A percentile compares a stretch with the other conserved stretches of the same genome.
phyloP scores from a whole-genome alignment of 92 coral and sea anemone species.

The Montipora capitata region DNA sequence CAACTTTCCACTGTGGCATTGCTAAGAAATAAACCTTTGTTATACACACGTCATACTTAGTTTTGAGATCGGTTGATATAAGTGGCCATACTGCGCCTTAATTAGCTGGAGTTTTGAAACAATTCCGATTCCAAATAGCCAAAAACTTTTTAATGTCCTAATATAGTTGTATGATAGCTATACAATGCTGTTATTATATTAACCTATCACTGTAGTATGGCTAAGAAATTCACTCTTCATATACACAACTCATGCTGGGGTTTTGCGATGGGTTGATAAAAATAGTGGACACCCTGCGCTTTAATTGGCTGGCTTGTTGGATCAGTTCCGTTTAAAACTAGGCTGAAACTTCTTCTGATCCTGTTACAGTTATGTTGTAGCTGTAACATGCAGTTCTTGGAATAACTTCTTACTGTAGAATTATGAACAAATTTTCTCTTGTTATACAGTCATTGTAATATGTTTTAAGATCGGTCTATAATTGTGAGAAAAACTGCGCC shows the following conservation, averaged over 20 bases:
- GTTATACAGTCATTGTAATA: background rate
- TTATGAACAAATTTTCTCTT: background rate
- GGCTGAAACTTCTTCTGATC: background rate
- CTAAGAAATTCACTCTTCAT: background rate
- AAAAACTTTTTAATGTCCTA: conserved; percentile 39
- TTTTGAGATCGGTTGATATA: conserved; percentile 2
- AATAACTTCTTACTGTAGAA: too few relatives aligned
- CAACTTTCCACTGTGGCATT: conserved; percentile 59
- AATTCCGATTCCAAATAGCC: conserved; percentile 56
- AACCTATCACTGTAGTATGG: background rate
- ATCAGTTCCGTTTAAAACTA: background rate
- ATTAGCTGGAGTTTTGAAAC: conserved; percentile 64
- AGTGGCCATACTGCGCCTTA: conserved; percentile 62
- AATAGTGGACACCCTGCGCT: background rate
- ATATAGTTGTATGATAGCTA: background rate
- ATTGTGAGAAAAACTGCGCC: background rate
- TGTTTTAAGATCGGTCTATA: background rate
- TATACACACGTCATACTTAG: conserved; percentile 26
- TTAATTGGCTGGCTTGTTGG: background rate
- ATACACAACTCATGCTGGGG: conserved; percentile 1
- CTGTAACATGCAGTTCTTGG: too few relatives aligned
- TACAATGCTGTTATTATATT: background rate
- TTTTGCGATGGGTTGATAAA: background rate
- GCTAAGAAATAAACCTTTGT: conserved; percentile 52
- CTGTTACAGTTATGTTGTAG: background rate